Percentiles rank a stretch among this genome's conserved stretches.
Evolutionary conservation across 1,140 invertebrate genomes (phyloP).

Genomic region (Monomorium pharaonis): DNA sequence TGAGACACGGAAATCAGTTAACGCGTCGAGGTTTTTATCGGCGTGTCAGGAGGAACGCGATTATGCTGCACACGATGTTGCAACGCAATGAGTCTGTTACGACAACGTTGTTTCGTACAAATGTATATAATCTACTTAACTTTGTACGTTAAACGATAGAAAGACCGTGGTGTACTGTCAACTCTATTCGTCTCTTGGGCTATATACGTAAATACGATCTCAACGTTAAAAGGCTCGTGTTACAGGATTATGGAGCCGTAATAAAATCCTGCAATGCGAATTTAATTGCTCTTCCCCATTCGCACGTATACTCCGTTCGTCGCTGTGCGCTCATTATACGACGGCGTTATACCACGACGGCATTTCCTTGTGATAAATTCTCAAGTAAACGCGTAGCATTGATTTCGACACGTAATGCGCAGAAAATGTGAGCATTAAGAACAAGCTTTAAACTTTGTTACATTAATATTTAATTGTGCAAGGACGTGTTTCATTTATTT

Average conservation of each 20-base stretch:
- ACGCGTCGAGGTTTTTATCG: slow-evolving; percentile 10
- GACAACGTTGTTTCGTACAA: slow-evolving; percentile 12
- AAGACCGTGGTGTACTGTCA: not conserved
- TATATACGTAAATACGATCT: not conserved
- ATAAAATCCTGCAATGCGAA: slow-evolving; percentile 40
- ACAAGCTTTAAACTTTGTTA: not conserved
- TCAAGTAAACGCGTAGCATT: not conserved
- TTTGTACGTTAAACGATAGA: slow-evolving; percentile 10
- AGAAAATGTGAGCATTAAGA: not conserved
- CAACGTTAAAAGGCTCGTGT: not conserved
- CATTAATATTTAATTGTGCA: not conserved
- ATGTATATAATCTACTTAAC: not conserved
- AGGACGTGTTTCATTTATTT: not conserved
- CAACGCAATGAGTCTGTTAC: slow-evolving; percentile 26
- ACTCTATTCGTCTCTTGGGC: not conserved
- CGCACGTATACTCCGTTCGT: not conserved
- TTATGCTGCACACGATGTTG: not conserved
- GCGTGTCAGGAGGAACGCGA: not conserved
- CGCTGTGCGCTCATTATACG: not conserved
- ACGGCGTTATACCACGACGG: not conserved
- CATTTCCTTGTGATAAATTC: slow-evolving; percentile 34
- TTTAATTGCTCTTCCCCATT: slow-evolving; percentile 40
- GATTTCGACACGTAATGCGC: slow-evolving; percentile 17
- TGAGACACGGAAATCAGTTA: slow-evolving; percentile 57
- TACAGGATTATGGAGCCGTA: slow-evolving; percentile 9